Evolutionary conservation across 2,888 invertebrate genomes (phyloP).

Genomic region (Seira sanloemensis): DNA sequence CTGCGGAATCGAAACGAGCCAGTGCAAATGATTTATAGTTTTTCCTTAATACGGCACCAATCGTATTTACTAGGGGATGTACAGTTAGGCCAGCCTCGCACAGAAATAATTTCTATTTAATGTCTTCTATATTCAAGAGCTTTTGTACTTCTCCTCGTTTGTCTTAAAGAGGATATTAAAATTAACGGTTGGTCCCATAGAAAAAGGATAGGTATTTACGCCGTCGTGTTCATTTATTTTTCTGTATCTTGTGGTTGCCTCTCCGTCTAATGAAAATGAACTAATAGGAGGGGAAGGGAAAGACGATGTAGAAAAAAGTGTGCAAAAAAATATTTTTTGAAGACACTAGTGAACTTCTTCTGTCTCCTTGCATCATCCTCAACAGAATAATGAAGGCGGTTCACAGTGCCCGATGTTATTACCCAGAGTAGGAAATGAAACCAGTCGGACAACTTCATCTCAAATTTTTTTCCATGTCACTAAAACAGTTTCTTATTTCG

Average conservation of each 20-base stretch:
- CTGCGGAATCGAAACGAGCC: no score
- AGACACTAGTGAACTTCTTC: conserved; percentile 29
- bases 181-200: conserved; percentile 35
- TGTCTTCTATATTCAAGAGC: not conserved
- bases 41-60: no score
- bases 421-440: conserved; percentile 28
- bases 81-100: conserved; percentile 35
- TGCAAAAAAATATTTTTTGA: not conserved
- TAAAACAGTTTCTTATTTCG: conserved; percentile 23
- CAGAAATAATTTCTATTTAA: not conserved
- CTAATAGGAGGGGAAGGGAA: no score
- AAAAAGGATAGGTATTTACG: not conserved
- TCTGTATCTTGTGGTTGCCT: no score
- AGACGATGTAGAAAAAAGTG: no score
- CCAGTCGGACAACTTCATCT: conserved; percentile 33
- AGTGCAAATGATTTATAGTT: no score
- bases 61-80: no score
- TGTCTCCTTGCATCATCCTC: conserved; percentile 12
- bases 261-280: no score
- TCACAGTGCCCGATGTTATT: conserved; percentile 13
- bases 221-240: no score
- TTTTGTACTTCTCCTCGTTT: not conserved
- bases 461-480: conserved; percentile 27
- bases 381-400: not conserved
- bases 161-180: conserved; percentile 14